Evolutionary conservation across 1,140 invertebrate genomes (phyloP).

Genomic region (Parapsyche elsis): DNA sequence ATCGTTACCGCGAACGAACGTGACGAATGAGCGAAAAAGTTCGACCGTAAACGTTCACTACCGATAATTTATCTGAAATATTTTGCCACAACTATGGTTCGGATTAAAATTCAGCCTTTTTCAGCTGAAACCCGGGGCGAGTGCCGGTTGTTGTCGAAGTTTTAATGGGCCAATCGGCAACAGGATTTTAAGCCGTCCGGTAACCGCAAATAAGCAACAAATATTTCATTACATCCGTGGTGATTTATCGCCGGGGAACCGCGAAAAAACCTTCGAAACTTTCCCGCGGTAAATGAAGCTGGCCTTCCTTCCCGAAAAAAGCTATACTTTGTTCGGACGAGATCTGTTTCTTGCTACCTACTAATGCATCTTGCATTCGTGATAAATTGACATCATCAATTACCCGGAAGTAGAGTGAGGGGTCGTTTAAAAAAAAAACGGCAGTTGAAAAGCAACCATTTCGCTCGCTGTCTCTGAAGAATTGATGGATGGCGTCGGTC

Average conservation of each 20-base stretch:
- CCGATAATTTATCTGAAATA: background rate
- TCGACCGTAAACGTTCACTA: no score
- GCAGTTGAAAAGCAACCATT: constrained; percentile 21
- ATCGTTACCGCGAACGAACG: no score
- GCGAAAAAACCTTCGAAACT: background rate
- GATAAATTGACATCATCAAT: constrained; percentile 56
- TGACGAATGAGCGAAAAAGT: no score
- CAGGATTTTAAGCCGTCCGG: background rate
- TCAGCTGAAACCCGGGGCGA: background rate
- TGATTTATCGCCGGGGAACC: constrained; percentile 26
- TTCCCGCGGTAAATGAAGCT: background rate
- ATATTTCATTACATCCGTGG: constrained; percentile 35
- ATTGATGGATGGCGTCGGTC: constrained; percentile 29
- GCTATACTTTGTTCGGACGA: constrained; percentile 15
- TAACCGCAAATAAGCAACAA: constrained; percentile 27
- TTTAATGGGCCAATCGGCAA: background rate
- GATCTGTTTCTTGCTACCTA: background rate
- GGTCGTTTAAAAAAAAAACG: background rate
- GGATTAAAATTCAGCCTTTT: constrained; percentile 7
- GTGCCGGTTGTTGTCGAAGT: background rate
- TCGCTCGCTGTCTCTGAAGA: constrained; percentile 26
- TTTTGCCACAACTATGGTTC: background rate
- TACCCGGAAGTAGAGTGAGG: constrained; percentile 39
- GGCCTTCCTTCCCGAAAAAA: background rate
- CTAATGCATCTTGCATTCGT: constrained; percentile 53